Conservation (phyloP, 2,113 vertebrate genomes). For the Patagioenas fasciata region DNA sequence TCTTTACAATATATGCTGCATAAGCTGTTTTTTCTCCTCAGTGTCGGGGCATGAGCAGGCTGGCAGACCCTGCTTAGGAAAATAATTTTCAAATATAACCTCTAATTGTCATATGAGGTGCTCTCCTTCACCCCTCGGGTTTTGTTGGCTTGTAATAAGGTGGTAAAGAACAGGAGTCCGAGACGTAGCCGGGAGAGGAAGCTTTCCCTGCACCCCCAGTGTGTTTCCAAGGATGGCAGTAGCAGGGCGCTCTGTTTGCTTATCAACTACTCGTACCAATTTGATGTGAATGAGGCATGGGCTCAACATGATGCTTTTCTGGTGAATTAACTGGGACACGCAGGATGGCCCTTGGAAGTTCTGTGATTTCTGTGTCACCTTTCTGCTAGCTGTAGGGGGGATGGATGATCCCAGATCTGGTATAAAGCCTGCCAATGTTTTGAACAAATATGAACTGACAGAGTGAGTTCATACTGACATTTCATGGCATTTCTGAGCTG, state of each 20-base stretch:
- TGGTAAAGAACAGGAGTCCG: background rate
- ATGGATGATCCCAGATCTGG: background rate
- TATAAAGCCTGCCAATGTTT: background rate
- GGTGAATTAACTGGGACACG: background rate
- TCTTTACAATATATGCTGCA: background rate
- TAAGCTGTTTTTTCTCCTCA: background rate
- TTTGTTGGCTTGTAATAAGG: background rate
- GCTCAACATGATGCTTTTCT: background rate
- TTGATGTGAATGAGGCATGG: background rate
- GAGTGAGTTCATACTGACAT: background rate
- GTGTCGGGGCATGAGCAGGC: background rate
- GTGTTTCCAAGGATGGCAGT: background rate
- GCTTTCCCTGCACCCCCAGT: background rate
- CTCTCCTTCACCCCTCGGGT: background rate
- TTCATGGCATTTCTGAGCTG: background rate
- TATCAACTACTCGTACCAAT: accelerated
- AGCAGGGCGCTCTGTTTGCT: background rate
- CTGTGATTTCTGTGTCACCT: background rate
- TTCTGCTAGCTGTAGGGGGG: background rate
- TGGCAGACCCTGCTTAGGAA: background rate
- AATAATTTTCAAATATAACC: background rate
- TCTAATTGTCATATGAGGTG: background rate
- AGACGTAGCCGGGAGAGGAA: background rate
- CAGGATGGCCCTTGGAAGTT: background rate
- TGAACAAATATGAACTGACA: conserved; percentile 5